Evolutionary conservation across 2,888 invertebrate species (phyloP).

Genomic region (Meiosimyza platycephala): DNA sequence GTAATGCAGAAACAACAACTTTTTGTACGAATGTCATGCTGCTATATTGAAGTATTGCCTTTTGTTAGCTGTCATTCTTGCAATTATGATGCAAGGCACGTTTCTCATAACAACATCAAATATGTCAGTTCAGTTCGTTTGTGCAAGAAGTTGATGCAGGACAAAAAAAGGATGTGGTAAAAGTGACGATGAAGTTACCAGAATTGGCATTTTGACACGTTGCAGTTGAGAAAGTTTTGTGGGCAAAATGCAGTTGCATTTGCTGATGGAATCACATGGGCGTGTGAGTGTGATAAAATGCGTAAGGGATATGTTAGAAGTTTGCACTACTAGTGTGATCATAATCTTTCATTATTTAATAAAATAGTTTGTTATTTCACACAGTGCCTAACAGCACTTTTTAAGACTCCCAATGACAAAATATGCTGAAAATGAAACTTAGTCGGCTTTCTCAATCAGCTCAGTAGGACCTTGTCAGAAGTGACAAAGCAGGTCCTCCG

Average conservation of each 20-base stretch:
- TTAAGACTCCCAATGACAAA: too few relatives aligned
- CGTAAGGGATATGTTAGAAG: too few relatives aligned
- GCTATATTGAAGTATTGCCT: too few relatives aligned
- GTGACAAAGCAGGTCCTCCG: too few relatives aligned
- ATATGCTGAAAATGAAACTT: too few relatives aligned
- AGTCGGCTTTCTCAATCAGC: too few relatives aligned
- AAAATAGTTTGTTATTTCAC: too few relatives aligned
- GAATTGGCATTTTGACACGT: conserved; percentile 37
- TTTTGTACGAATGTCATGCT: neutral
- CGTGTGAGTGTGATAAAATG: neutral
- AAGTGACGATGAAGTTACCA: conserved; percentile 36
- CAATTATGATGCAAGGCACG: conserved; percentile 35
- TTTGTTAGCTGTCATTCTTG: neutral
- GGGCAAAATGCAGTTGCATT: neutral
- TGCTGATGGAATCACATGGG: neutral
- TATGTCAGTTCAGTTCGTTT: conserved; percentile 3
- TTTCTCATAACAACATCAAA: conserved; percentile 32
- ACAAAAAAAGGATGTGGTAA: neutral
- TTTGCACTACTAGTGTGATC: too few relatives aligned
- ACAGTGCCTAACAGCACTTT: too few relatives aligned
- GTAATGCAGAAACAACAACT: conserved; percentile 6
- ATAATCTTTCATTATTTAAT: too few relatives aligned
- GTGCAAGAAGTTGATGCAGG: neutral
- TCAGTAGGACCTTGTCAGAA: too few relatives aligned
- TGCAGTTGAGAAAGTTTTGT: conserved; percentile 23